phyloP scores from a whole-genome alignment of 2,888 invertebrate species.

The Lissonota sp. region DNA sequence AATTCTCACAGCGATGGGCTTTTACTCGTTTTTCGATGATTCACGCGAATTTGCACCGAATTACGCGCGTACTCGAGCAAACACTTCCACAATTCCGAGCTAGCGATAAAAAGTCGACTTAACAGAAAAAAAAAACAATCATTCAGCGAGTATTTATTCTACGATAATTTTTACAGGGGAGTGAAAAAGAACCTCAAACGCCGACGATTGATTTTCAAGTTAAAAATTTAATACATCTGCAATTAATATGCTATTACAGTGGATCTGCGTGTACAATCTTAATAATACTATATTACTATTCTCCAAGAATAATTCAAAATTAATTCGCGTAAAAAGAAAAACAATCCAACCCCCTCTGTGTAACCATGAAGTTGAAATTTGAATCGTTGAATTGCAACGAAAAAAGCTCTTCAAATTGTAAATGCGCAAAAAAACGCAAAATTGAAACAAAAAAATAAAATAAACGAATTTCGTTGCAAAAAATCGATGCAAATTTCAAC shows the following conservation, averaged over 20 bases:
- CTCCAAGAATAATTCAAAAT: conserved; percentile 46
- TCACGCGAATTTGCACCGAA: background rate
- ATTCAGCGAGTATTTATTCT: background rate
- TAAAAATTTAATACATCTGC: conserved; percentile 74
- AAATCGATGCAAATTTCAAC: too few species aligned
- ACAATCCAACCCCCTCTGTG: too few species aligned
- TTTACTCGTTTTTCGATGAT: background rate
- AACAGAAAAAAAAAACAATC: background rate
- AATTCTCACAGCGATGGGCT: background rate
- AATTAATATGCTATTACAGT: conserved; percentile 37
- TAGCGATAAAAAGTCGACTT: too few species aligned
- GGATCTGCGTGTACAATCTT: conserved; percentile 47
- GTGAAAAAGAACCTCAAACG: background rate
- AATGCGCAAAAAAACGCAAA: too few species aligned
- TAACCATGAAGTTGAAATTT: too few species aligned
- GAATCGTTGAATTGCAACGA: too few species aligned
- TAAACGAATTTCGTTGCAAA: too few species aligned
- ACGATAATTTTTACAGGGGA: background rate
- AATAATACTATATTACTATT: conserved; percentile 30
- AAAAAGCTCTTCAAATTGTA: too few species aligned
- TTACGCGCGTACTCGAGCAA: too few species aligned
- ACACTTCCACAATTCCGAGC: too few species aligned
- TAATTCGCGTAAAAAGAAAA: too few species aligned
- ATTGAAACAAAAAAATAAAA: too few species aligned
- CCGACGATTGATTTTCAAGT: conserved; percentile 3